Percentiles rank a stretch among this genome's conserved stretches.
These are phyloP conservation scores for Tupaia chinensis DNA, from an alignment of 2,113 vertebrate species.

Conservation along the genomic window DNA sequence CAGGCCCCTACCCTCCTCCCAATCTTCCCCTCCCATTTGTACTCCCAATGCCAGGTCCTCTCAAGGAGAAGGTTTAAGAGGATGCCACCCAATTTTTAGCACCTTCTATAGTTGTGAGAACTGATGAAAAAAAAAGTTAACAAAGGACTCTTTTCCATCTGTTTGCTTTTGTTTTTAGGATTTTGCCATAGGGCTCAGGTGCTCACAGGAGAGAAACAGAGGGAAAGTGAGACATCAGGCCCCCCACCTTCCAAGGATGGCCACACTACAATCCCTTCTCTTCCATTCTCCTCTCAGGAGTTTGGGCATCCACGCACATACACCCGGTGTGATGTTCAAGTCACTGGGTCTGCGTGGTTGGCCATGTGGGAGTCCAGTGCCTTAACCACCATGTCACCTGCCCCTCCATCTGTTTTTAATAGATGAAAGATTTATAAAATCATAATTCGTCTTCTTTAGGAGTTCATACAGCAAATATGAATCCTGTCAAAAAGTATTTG, in stretches of 20 bases:
- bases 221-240: no score
- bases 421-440: neutral
- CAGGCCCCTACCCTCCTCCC: fast-evolving
- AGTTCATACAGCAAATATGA: neutral
- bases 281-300: no score
- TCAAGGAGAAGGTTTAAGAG: neutral
- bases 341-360: no score
- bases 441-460: neutral
- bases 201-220: no score
- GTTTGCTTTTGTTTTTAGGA: neutral
- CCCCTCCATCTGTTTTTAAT: neutral
- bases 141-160: neutral
- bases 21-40: fast-evolving
- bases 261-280: no score
- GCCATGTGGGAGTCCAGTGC: no score
- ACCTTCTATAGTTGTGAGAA: neutral
- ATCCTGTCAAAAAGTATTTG: neutral
- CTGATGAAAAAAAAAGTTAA: neutral
- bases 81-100: neutral
- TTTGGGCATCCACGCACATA: no score
- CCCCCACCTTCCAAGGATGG: no score
- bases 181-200: no score
- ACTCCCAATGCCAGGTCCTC: neutral
- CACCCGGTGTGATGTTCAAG: no score
- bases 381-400: no score